These are phyloP conservation scores for Steinernema hermaphroditum DNA, from an alignment of 2,888 invertebrate species.

Conservation along the genomic window DNA sequence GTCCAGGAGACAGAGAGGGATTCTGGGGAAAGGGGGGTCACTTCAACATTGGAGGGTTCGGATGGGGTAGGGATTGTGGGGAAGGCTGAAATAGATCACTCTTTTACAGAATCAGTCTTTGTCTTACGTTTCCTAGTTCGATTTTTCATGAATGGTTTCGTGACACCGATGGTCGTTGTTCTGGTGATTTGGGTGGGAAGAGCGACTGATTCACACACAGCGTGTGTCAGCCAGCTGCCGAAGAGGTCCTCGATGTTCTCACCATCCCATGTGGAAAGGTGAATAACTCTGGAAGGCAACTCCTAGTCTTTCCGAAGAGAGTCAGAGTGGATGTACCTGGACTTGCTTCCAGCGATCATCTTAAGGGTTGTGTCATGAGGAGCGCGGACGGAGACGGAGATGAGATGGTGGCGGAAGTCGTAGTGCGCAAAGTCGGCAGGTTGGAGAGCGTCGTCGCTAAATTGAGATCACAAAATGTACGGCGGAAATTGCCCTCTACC, in stretches of 20 bases:
- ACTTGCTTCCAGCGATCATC: constrained; percentile 43
- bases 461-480: background rate
- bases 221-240: constrained; percentile 56
- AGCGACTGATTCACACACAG: constrained; percentile 53
- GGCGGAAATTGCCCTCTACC: constrained; percentile 38
- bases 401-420: constrained; percentile 51
- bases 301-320: background rate
- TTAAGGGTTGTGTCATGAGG: constrained; percentile 51
- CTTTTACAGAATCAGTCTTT: background rate
- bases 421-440: constrained; percentile 50
- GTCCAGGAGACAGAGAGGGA: constrained; percentile 61
- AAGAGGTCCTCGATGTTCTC: constrained; percentile 50
- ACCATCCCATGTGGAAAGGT: constrained; percentile 59
- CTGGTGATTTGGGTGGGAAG: constrained; percentile 42
- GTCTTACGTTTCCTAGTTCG: constrained; percentile 35
- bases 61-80: constrained; percentile 9
- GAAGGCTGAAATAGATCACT: background rate
- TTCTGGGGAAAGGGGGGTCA: constrained; percentile 52
- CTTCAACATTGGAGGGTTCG: constrained; percentile 58
- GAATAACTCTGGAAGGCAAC: constrained; percentile 57
- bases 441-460: constrained; percentile 49
- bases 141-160: constrained; percentile 34
- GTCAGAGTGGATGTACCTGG: constrained; percentile 32
- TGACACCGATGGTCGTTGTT: constrained; percentile 43
- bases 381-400: constrained; percentile 53